These are phyloP conservation scores for Cebidichthys violaceus DNA, from an alignment of 2,113 vertebrate species.

Conservation along the genomic window DNA sequence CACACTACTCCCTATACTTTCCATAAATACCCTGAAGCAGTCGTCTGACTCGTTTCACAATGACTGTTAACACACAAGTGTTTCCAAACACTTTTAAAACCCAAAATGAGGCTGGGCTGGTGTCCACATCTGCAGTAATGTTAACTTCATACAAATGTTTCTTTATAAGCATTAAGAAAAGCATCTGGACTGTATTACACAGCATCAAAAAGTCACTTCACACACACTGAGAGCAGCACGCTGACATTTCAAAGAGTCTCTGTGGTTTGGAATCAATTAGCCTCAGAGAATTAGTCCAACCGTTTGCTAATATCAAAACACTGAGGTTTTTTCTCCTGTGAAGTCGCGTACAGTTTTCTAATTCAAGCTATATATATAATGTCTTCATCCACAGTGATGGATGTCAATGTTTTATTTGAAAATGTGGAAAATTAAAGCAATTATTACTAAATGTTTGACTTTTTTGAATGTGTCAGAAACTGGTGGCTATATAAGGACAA, in stretches of 20 bases:
- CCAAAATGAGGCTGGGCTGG: not conserved
- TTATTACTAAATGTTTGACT: not conserved
- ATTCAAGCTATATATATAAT: constrained; percentile 13
- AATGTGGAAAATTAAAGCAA: no score
- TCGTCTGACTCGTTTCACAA: not conserved
- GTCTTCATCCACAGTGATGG: not conserved
- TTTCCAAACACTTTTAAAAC: constrained; percentile 21
- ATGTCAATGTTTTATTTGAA: not conserved
- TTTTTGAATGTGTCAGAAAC: not conserved
- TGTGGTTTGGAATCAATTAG: constrained; percentile 53
- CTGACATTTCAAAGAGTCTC: constrained; percentile 38
- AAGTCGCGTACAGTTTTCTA: constrained; percentile 7
- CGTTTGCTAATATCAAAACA: constrained; percentile 49
- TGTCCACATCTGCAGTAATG: not conserved
- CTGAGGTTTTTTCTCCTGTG: not conserved
- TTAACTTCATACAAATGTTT: constrained; percentile 20
- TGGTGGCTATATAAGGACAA: no score
- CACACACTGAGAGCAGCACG: constrained; percentile 28
- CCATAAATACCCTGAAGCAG: not conserved
- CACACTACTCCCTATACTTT: not conserved
- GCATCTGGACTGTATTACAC: constrained; percentile 50
- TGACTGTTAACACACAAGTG: not conserved
- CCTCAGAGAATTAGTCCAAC: constrained; percentile 37
- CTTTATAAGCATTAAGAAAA: constrained; percentile 19
- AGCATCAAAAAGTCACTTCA: constrained; percentile 14